Evolutionary conservation across 2,888 invertebrate species (phyloP), one percentile per base, ranked within the genome.

Genomic region (Noctuana brunneofusca): DNA sequence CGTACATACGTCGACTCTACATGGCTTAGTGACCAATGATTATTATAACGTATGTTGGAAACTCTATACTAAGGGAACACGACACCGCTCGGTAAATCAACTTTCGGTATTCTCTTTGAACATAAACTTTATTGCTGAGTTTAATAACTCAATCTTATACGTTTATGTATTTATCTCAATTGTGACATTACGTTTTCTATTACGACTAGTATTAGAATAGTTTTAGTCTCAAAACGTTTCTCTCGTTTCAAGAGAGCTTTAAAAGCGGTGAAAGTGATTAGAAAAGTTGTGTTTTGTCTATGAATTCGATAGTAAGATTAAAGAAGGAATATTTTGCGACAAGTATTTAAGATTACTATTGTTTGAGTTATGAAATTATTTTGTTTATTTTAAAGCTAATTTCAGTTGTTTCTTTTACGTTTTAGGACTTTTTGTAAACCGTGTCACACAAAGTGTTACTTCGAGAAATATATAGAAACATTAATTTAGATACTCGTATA

Each of bases 21-120:
- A 35, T 35, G 41, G 16, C 9, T 46, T 18, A 18, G 18, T 52
- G 55, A 14, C 20, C 48, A 24, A 43, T 57, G 48, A 54, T 54
- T 24, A 54, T 49, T 3, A 49, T 30, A 49, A 57, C 48, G 35
- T 48, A 57, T 48, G 32, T 57, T 20, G 20, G 56, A 46, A 56
- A 56, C 56, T 56, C 56, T 46, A 56, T 30, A 56, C 58, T 27
- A 12, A 5, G 12, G 30, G 59, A 59, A 59, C 30, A 53, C 43
- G 59, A 59, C 32, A 52, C 59, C 43, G 52, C 8, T 52, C 11
- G 32, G 52, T 41, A 59, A 59, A 53, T 59, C 52, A 59, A 59
- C 52, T 59, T 52, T 59, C 59, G 43, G 43, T 43, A 11, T 43
- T 59, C 52, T 27, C 50, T 59, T 59, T 59, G 59, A 59, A 52